Evolutionary conservation across 2,888 invertebrate species (phyloP).

Genomic region (Smittia aterrima): DNA sequence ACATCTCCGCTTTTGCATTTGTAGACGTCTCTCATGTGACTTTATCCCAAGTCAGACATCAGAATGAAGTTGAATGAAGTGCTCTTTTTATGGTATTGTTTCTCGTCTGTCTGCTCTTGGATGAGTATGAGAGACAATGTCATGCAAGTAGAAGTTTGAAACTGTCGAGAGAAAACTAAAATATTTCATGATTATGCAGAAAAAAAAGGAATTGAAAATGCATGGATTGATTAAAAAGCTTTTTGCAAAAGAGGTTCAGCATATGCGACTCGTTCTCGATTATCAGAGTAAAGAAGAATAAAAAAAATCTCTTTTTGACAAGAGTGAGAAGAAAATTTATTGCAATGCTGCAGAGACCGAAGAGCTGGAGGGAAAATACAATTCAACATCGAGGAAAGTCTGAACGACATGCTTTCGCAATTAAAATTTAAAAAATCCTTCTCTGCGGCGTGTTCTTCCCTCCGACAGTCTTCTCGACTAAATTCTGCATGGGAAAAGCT

Average conservation of each 20-base stretch:
- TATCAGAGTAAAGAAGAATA: background rate
- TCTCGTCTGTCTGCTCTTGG: background rate
- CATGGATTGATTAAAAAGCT: constrained; percentile 16
- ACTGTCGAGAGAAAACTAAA: background rate
- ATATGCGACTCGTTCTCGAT: background rate
- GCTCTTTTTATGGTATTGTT: background rate
- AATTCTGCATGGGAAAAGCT: no score
- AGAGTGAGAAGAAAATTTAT: background rate
- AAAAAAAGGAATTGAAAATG: background rate
- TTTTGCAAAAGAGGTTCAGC: background rate
- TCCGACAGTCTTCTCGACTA: no score
- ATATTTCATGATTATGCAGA: constrained; percentile 18
- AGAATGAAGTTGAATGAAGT: background rate
- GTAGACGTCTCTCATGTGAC: background rate
- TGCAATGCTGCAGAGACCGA: no score
- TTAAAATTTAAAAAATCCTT: background rate
- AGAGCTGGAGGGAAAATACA: no score
- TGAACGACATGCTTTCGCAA: background rate
- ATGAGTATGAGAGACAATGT: background rate
- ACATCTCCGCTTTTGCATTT: background rate
- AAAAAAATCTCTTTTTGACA: background rate
- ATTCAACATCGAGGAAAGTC: background rate
- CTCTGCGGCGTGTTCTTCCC: background rate
- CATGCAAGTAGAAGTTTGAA: constrained; percentile 30
- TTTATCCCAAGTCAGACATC: background rate